A percentile compares a stretch with the other conserved stretches of the same genome.
Evolutionary conservation across 2,113 vertebrate genomes (phyloP).

Genomic region (Sitta europaea): DNA sequence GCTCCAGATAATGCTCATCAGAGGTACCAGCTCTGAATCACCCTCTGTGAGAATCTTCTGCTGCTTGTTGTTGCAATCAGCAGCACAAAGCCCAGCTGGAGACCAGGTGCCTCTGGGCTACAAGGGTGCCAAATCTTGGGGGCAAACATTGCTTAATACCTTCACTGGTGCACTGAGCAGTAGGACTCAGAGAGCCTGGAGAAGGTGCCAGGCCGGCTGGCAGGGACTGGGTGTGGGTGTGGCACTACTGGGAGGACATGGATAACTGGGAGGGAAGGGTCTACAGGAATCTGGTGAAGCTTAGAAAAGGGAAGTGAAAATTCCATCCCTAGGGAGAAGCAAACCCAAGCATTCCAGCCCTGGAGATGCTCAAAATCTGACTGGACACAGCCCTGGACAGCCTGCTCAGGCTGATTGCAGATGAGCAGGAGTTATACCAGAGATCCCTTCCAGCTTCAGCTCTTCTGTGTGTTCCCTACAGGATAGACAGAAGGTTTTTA

Average conservation of each 20-base stretch:
- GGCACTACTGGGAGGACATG: fast-evolving
- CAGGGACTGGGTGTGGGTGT: background rate
- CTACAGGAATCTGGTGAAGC: background rate
- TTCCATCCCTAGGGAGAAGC: background rate
- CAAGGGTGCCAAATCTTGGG: fast-evolving
- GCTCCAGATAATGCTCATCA: background rate
- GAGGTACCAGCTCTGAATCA: background rate
- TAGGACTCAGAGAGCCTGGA: background rate
- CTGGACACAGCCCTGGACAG: background rate
- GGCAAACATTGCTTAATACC: background rate
- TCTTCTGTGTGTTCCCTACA: background rate
- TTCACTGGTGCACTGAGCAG: background rate
- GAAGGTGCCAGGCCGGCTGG: background rate
- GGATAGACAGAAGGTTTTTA: background rate
- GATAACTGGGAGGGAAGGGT: background rate
- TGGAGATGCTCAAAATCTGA: background rate
- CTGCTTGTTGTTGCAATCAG: background rate
- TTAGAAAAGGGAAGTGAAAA: background rate
- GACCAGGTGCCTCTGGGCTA: background rate
- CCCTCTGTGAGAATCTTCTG: background rate
- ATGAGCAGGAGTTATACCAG: background rate
- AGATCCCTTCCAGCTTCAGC: background rate
- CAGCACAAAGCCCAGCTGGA: background rate
- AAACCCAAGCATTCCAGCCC: fast-evolving
- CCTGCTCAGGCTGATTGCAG: background rate